Conservation (phyloP, 2,888 invertebrate species). For the Orthonevra nobilis region DNA sequence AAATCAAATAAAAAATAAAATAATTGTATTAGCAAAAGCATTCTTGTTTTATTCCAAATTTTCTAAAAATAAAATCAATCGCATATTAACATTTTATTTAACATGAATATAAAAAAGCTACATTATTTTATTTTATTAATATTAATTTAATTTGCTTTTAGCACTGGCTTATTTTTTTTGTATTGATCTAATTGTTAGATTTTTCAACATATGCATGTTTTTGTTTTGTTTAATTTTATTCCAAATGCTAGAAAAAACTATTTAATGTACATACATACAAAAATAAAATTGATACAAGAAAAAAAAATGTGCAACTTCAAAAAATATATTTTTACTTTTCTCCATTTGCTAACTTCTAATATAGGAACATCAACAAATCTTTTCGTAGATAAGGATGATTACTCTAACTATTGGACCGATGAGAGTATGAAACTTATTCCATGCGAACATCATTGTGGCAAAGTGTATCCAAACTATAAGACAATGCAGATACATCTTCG, state of each 20-base stretch:
- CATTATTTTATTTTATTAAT: background rate
- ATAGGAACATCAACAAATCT: background rate
- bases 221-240: background rate
- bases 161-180: slow-evolving; percentile 11
- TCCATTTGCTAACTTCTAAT: slow-evolving; percentile 27
- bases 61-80: background rate
- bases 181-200: background rate
- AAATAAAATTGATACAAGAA: background rate
- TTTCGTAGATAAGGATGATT: slow-evolving; percentile 30
- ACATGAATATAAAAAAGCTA: background rate
- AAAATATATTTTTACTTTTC: slow-evolving; percentile 38
- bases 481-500: slow-evolving; percentile 75
- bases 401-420: slow-evolving; percentile 48
- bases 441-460: slow-evolving; percentile 80
- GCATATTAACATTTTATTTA: background rate
- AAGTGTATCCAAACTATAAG: slow-evolving; percentile 76
- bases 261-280: background rate
- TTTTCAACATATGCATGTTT: background rate
- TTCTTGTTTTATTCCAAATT: slow-evolving; percentile 49
- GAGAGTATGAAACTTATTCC: slow-evolving; percentile 70
- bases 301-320: slow-evolving; percentile 2
- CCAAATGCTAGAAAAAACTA: slow-evolving; percentile 7
- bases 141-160: background rate
- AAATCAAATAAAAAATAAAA: slow-evolving; percentile 28
- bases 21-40: slow-evolving; percentile 11